Evolutionary conservation across 1,140 invertebrate species (phyloP).

Genomic region (Cepaea nemoralis): DNA sequence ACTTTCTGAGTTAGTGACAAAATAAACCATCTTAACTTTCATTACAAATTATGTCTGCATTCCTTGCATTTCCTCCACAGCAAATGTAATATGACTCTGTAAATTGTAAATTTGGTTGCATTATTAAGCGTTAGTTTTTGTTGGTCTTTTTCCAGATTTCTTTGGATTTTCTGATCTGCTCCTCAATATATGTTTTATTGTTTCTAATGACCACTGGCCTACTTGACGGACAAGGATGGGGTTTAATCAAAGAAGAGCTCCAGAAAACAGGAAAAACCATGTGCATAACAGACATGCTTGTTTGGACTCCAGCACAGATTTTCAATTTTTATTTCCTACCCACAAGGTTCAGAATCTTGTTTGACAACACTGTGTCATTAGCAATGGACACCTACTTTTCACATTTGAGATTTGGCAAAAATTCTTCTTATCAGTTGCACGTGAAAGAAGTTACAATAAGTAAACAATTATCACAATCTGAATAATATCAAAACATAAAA

Average conservation of each 20-base stretch:
- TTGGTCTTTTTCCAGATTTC: slow-evolving; percentile 73
- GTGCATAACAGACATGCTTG: slow-evolving; percentile 84
- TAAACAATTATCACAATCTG: background rate
- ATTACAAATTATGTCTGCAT: no score
- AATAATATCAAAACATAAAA: no score
- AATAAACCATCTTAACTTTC: no score
- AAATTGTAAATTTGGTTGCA: no score
- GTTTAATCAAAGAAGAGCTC: slow-evolving; percentile 76
- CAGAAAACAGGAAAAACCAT: slow-evolving; percentile 83
- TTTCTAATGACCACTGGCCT: slow-evolving; percentile 85
- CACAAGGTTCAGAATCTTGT: slow-evolving; percentile 87
- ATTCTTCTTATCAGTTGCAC: background rate
- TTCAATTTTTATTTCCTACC: slow-evolving; percentile 92
- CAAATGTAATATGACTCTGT: no score
- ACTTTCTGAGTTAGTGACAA: no score
- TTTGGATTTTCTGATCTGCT: slow-evolving; percentile 88
- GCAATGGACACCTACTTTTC: slow-evolving; percentile 92
- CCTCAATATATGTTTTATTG: slow-evolving; percentile 83
- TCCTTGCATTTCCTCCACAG: no score
- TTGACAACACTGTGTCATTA: slow-evolving; percentile 90
- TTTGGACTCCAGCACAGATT: slow-evolving; percentile 85
- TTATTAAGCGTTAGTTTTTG: no score
- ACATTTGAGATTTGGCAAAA: slow-evolving; percentile 78
- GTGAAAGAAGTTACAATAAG: background rate
- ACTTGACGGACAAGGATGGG: slow-evolving; percentile 77